Evolutionary conservation across 2,113 vertebrate genomes (phyloP), one percentile per base, ranked within the genome.

Genomic region (Amblyopsis rosae): DNA sequence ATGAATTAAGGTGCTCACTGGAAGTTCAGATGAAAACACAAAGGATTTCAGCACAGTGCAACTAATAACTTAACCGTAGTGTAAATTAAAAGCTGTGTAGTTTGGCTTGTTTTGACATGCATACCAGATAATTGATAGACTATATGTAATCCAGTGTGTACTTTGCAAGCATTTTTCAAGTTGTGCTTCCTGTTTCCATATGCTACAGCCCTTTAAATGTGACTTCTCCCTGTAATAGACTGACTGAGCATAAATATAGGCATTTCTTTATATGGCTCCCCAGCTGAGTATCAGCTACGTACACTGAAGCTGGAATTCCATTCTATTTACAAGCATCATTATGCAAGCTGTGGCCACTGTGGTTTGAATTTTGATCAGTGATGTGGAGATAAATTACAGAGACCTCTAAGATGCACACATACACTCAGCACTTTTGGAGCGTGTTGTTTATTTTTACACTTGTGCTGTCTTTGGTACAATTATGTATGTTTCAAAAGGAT

Each of bases 381-480:
- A 60, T 68, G 65, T 32, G 45, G 46, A 51, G 50, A 64, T 72
- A 77, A 85, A 87, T 87, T 81, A 86, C 69, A 89, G 77, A 75
- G 62, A 11, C 63, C 11, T 50, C 41, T 48, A 19, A 67, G 1
- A 78, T 16, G 62, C 53, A 64, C 51, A 67, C 69, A 35, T 47
- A 58, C 51, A 65, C 54, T 53, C 54, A 57, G 45, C 9, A 58
- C 57, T 65, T 86, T 69, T 65, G 62, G 50, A 48, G 53, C 3
- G 65, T 45, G 67, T 65, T 77, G 75, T 83, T 72, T 84, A 84
- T 86, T 87, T 88, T 79, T 64, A 79, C 73, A 53, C 59, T 56
- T 72, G 10, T 15, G 65, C 26, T 67, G 72, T 72, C 48, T 55
- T 55, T 65, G 83, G 67, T 78, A 85, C 26, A 26, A 76, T 83